These are phyloP conservation scores for Dolichallabes microphthalmus DNA, from an alignment of 2,113 vertebrate genomes.

Conservation along the genomic window DNA sequence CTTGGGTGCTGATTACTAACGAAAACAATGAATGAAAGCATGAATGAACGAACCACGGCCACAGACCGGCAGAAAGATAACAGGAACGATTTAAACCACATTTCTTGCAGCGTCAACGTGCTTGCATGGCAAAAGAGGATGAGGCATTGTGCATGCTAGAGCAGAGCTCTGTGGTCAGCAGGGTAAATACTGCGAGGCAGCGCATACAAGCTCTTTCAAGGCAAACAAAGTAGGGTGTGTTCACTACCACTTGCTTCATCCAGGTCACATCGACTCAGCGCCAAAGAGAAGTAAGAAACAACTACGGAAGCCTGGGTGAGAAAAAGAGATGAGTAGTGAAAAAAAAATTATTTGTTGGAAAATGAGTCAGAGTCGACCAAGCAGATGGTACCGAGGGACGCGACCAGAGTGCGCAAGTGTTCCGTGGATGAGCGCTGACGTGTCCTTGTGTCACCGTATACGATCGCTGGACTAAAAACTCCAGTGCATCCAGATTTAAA, in stretches of 20 bases:
- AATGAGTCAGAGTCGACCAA: constrained; percentile 9
- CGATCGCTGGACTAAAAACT: background rate
- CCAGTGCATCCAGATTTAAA: background rate
- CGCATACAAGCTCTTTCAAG: background rate
- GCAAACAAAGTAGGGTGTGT: background rate
- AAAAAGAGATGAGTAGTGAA: background rate
- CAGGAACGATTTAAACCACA: background rate
- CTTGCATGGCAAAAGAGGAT: background rate
- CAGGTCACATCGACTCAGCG: background rate
- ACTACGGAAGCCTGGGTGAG: background rate
- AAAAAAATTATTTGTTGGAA: background rate
- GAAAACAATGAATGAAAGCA: background rate
- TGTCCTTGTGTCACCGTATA: background rate
- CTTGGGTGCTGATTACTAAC: background rate
- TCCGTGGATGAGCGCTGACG: background rate
- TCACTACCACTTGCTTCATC: background rate
- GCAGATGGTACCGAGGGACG: constrained; percentile 4
- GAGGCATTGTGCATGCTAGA: background rate
- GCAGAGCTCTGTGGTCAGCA: constrained; percentile 15
- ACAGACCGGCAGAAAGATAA: background rate
- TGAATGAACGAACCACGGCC: background rate
- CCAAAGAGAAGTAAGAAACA: background rate
- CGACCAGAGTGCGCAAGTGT: constrained; percentile 11
- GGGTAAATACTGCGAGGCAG: constrained; percentile 1
- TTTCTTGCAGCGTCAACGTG: background rate